phyloP scores from a whole-genome alignment of 2,888 invertebrate species.

The Drosophila multiciliata region DNA sequence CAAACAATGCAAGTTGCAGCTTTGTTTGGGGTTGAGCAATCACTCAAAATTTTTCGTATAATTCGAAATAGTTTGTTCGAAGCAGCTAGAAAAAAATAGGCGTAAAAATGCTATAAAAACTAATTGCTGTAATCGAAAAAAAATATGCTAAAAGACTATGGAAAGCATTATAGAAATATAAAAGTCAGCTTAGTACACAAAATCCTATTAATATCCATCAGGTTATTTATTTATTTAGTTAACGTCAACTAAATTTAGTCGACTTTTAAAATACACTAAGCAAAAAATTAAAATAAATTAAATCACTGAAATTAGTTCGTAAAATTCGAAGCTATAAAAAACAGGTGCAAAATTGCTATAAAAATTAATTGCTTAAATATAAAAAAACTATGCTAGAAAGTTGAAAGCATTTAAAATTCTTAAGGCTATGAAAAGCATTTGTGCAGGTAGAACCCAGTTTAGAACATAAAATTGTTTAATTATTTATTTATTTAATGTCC shows the following conservation, averaged over 20 bases:
- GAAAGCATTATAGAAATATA: background rate
- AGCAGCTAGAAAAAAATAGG: background rate
- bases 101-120: constrained; percentile 10
- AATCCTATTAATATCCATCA: background rate
- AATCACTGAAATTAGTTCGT: constrained; percentile 1
- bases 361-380: background rate
- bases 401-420: too few relatives aligned
- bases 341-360: constrained; percentile 5
- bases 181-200: background rate
- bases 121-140: background rate
- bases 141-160: background rate
- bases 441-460: too few relatives aligned
- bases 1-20: background rate
- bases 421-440: background rate
- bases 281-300: too few relatives aligned
- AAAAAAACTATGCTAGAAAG: background rate
- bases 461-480: background rate
- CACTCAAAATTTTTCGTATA: background rate
- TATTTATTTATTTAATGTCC: too few relatives aligned
- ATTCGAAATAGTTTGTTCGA: background rate
- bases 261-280: too few relatives aligned
- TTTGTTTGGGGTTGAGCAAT: constrained; percentile 29
- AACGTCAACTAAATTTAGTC: too few relatives aligned
- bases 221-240: background rate
- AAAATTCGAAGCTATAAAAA: background rate